Evolutionary conservation across 1,140 invertebrate genomes (phyloP).

Genomic region (Drosophila pandora): DNA sequence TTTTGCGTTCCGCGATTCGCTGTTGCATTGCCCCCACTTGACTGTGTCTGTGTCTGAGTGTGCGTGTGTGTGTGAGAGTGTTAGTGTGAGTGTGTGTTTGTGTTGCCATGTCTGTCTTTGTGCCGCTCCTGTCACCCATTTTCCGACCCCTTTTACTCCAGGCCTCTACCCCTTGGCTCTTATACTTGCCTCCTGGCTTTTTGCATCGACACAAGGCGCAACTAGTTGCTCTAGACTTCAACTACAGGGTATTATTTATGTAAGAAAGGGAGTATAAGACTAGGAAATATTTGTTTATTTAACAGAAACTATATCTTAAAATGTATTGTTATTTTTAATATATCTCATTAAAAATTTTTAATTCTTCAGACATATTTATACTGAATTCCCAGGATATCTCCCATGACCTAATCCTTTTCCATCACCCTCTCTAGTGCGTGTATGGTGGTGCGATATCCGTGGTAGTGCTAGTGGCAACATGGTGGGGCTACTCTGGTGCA

Average conservation of each 20-base stretch:
- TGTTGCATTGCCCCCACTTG: slow-evolving; percentile 58
- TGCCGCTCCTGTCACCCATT: neutral
- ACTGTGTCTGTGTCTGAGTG: slow-evolving; percentile 7
- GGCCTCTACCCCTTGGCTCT: neutral
- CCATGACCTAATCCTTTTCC: neutral
- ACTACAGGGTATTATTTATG: neutral
- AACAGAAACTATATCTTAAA: neutral
- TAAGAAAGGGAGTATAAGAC: neutral
- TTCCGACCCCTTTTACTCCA: neutral
- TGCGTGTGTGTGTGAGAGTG: neutral
- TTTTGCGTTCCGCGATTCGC: slow-evolving; percentile 56
- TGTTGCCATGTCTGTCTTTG: neutral
- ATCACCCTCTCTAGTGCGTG: slow-evolving; percentile 23
- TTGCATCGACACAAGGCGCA: slow-evolving; percentile 51
- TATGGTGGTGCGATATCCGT: slow-evolving; percentile 9
- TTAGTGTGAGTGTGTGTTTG: neutral
- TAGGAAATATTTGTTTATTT: neutral
- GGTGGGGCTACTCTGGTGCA: slow-evolving; percentile 23
- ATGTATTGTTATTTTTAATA: neutral
- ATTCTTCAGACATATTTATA: neutral
- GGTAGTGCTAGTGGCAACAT: slow-evolving; percentile 5
- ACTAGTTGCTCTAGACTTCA: slow-evolving; percentile 63
- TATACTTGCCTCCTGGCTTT: neutral
- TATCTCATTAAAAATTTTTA: neutral
- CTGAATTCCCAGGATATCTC: neutral